phyloP scores from a whole-genome alignment of 92 coral and sea anemone species.

The Scolanthus callimorphus region DNA sequence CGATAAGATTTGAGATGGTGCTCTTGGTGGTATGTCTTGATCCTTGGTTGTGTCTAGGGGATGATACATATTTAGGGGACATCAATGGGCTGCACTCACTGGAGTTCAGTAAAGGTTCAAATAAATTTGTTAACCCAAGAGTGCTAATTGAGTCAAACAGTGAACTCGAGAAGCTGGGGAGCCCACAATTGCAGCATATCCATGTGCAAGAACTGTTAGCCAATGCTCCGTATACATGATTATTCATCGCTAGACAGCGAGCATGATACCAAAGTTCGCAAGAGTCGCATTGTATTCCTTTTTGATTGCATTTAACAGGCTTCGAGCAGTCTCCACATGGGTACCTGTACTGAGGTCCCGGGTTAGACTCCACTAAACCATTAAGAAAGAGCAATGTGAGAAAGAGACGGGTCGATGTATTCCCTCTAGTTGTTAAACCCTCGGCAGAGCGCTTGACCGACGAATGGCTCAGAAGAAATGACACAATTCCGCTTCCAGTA shows the following conservation, averaged over 20 bases:
- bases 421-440: neutral
- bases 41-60: neutral
- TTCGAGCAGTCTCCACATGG: slow-evolving; percentile 48
- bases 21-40: slow-evolving; percentile 5
- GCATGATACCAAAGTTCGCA: slow-evolving; percentile 35
- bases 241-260: slow-evolving; percentile 12
- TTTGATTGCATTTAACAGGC: slow-evolving; percentile 40
- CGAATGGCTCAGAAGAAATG: neutral
- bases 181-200: slow-evolving; percentile 31
- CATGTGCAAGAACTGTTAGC: slow-evolving; percentile 35
- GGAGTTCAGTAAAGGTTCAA: slow-evolving; percentile 8
- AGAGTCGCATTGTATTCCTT: slow-evolving; percentile 30
- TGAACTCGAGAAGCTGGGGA: slow-evolving; percentile 34
- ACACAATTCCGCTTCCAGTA: neutral
- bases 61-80: neutral
- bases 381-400: neutral
- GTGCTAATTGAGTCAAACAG: slow-evolving; percentile 9
- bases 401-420: neutral
- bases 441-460: neutral
- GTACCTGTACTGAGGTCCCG: slow-evolving; percentile 42
- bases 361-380: slow-evolving; percentile 15
- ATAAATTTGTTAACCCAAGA: neutral
- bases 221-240: slow-evolving; percentile 10
- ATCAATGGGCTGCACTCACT: neutral
- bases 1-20: slow-evolving; percentile 6